A percentile compares a stretch with the other conserved stretches of the same genome.
phyloP scores from a whole-genome alignment of 2,797 vertebrate species.

The Gallirallus australis region DNA sequence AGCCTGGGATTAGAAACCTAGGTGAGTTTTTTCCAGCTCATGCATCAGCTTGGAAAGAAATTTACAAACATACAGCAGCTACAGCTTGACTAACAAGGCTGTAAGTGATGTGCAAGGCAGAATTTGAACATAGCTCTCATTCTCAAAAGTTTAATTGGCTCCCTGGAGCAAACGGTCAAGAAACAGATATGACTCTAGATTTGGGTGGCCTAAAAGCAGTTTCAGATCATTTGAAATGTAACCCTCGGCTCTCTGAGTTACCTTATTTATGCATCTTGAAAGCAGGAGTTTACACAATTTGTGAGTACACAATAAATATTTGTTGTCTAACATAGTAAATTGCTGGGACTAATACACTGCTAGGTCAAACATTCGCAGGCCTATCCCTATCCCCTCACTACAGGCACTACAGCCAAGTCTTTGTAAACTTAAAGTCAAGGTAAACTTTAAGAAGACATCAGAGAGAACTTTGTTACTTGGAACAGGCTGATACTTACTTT shows the following conservation, averaged over 20 bases:
- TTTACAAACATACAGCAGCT: neutral
- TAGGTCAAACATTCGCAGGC: rapidly evolving
- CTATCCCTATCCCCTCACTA: neutral
- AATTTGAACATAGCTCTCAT: neutral
- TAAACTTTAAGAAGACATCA: neutral
- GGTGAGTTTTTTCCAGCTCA: neutral
- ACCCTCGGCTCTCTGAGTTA: neutral
- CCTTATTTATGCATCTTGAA: neutral
- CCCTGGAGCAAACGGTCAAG: constrained; percentile 34
- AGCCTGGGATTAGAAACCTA: neutral
- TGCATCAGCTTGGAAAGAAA: neutral
- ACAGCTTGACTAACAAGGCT: constrained; percentile 27
- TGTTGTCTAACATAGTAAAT: neutral
- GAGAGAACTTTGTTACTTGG: neutral
- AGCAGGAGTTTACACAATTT: neutral
- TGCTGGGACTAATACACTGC: neutral
- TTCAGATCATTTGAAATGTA: neutral
- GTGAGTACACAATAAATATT: neutral
- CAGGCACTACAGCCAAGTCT: neutral
- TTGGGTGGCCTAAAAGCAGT: constrained; percentile 19
- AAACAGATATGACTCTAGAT: neutral
- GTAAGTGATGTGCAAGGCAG: constrained; percentile 9
- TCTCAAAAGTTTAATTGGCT: constrained; percentile 61
- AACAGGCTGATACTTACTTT: neutral
- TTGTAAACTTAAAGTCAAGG: neutral